Evolutionary conservation across 2,888 invertebrate genomes (phyloP).

Genomic region (Drosophila algonquin): DNA sequence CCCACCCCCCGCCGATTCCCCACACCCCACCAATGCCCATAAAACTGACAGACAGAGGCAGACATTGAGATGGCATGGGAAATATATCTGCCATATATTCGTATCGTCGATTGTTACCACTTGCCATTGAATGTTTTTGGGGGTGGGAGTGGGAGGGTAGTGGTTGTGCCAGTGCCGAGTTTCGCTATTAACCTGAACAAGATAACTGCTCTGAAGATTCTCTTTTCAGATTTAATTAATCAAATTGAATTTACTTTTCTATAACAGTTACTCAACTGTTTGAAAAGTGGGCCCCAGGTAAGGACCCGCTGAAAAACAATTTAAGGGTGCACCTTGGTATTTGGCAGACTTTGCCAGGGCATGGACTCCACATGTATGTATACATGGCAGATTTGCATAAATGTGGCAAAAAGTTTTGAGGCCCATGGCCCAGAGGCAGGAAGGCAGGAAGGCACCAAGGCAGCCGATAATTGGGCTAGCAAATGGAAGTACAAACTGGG

Average conservation of each 20-base stretch:
- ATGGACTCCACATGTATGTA: constrained; percentile 21
- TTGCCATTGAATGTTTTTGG: constrained; percentile 43
- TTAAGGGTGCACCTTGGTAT: constrained; percentile 14
- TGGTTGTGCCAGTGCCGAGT: constrained; percentile 8
- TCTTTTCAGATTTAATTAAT: constrained; percentile 69
- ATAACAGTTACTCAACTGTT: constrained; percentile 12
- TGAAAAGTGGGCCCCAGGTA: background rate
- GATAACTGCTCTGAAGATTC: constrained; percentile 54
- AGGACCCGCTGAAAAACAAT: constrained; percentile 15
- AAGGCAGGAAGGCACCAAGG: constrained; percentile 1
- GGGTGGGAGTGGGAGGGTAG: too few relatives aligned
- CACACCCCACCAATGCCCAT: constrained; percentile 40
- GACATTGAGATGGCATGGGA: background rate
- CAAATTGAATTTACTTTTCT: constrained; percentile 60
- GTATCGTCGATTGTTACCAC: constrained; percentile 65
- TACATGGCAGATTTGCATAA: constrained; percentile 34
- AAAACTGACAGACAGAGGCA: constrained; percentile 46
- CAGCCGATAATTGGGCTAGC: constrained; percentile 33
- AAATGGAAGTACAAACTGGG: constrained; percentile 20
- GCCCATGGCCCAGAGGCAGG: background rate
- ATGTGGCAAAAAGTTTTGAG: constrained; percentile 21
- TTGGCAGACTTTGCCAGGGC: constrained; percentile 17
- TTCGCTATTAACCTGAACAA: constrained; percentile 40
- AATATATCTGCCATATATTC: constrained; percentile 44
- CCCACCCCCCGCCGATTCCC: constrained; percentile 4